Evolutionary conservation across 2,888 invertebrate species (phyloP).

Genomic region (Pyrrhia umbra): DNA sequence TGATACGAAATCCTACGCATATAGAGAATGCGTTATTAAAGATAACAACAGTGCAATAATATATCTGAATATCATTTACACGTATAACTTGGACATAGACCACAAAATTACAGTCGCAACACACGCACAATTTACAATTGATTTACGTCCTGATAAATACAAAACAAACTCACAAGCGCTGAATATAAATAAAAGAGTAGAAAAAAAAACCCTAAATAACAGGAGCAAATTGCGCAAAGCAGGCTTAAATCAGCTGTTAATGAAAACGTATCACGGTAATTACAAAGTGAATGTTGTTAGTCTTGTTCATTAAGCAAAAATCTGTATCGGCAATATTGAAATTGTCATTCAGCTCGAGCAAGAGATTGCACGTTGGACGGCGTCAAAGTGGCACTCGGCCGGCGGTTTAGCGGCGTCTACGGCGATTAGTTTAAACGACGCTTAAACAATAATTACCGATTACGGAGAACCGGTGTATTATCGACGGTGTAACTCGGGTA

Average conservation of each 20-base stretch:
- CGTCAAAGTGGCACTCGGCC: constrained; percentile 72
- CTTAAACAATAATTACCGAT: constrained; percentile 87
- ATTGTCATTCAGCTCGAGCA: constrained; percentile 77
- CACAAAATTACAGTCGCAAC: constrained; percentile 10
- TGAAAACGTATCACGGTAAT: constrained; percentile 78
- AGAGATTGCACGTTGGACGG: constrained; percentile 73
- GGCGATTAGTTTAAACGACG: constrained; percentile 85
- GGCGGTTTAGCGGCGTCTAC: constrained; percentile 71
- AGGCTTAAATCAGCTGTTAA: constrained; percentile 74
- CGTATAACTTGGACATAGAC: constrained; percentile 54
- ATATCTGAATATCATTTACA: constrained; percentile 61
- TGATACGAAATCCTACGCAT: constrained; percentile 72
- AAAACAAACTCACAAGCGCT: neutral
- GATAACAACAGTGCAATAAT: constrained; percentile 72
- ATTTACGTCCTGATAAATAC: constrained; percentile 14
- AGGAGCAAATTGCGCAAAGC: constrained; percentile 65
- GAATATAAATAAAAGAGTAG: constrained; percentile 34
- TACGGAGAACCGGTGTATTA: constrained; percentile 77
- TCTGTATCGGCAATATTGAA: constrained; percentile 79
- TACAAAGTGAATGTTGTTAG: constrained; percentile 84
- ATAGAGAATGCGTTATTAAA: constrained; percentile 73
- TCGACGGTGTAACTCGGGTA: constrained; percentile 71
- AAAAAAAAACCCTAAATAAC: constrained; percentile 60
- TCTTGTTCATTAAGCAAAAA: constrained; percentile 82
- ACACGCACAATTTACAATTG: constrained; percentile 11